Percentiles rank a stretch among this genome's conserved stretches.
phyloP scores from a whole-genome alignment of 2,888 invertebrate species.

The Troides aeacus region DNA sequence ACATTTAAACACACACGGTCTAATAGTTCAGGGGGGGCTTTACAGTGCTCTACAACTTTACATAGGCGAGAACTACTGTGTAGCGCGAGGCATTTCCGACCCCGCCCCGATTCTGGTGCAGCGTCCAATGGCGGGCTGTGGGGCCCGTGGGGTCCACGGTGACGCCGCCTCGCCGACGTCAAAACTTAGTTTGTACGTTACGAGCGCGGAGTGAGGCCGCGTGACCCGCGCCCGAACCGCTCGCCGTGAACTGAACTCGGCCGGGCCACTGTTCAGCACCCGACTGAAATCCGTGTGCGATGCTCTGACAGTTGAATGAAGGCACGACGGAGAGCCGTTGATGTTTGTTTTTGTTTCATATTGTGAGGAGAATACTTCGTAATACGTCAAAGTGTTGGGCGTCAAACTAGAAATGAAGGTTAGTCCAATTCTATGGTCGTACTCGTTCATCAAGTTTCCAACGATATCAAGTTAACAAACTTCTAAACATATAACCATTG shows the following conservation, averaged over 20 bases:
- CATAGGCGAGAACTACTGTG: conserved; percentile 42
- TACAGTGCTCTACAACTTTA: conserved; percentile 38
- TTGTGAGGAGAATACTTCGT: conserved; percentile 45
- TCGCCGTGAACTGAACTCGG: conserved; percentile 5
- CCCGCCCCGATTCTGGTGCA: conserved; percentile 38
- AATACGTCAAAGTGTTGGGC: conserved; percentile 58
- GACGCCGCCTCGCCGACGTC: conserved; percentile 46
- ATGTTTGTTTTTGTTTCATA: conserved; percentile 50
- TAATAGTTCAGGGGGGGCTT: conserved; percentile 50
- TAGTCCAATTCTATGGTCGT: conserved; percentile 33
- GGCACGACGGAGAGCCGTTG: conserved; percentile 33
- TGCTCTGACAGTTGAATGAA: conserved; percentile 48
- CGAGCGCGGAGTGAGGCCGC: conserved; percentile 52
- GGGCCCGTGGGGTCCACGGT: conserved; percentile 33
- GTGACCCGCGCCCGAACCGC: conserved; percentile 30
- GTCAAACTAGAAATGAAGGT: conserved; percentile 73
- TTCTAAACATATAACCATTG: no score
- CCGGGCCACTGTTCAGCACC: conserved; percentile 25
- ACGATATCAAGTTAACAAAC: no score
- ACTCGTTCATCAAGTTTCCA: background rate
- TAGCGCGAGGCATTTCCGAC: conserved; percentile 32
- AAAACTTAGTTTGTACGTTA: conserved; percentile 52
- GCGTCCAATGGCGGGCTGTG: conserved; percentile 45
- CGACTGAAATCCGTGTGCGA: conserved; percentile 32
- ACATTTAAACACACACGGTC: conserved; percentile 41